Evolutionary conservation across 2,888 invertebrate genomes (phyloP), one percentile per base, ranked within the genome.

Genomic region (Alentia gelatinosa): DNA sequence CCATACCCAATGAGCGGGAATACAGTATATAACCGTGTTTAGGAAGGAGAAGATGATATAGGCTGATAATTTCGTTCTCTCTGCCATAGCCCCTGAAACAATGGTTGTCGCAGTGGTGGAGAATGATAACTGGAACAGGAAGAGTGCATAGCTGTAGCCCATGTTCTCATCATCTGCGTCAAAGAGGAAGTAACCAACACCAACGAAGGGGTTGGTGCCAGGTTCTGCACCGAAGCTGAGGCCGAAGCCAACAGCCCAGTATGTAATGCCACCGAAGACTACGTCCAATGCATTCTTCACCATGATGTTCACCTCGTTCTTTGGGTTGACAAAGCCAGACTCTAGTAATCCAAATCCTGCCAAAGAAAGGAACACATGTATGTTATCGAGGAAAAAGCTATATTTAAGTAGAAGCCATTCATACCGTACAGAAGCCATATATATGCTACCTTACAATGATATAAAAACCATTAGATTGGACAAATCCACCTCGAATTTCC

Each of bases 241-340:
- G 0, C 98, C 98, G 96, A 98, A 99, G 0, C 99, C 99, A 95
- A 99, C 98, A 35, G 98, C 97, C 99, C 99, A 99, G 96, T 99
- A 99, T 0, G 98, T 98, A 23, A 98, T 96, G 91, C 98, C 99
- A 1, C 99, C 99, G 33, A 99, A 97, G 0, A 98, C 98, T 89
- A 99, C 98, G 94, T 99, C 99, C 0, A 98, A 98, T 0, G 98
- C 97, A 95, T 99, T 99, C 96, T 99, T 99, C 98, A 99, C 98
- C 99, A 99, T 99, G 91, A 99, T 98, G 95, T 98, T 98, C 0
- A 98, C 98, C 96, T 98, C 98, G 95, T 98, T 99, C 96, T 98
- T 95, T 39, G 94, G 91, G 12, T 92, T 94, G 0, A 98, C 98
- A 94, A 98, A 98, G 0, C 98, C 98, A 0, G 98, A 98, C 95